Conservation (phyloP, 1,140 invertebrate species). For the Trichonephila clavata region DNA sequence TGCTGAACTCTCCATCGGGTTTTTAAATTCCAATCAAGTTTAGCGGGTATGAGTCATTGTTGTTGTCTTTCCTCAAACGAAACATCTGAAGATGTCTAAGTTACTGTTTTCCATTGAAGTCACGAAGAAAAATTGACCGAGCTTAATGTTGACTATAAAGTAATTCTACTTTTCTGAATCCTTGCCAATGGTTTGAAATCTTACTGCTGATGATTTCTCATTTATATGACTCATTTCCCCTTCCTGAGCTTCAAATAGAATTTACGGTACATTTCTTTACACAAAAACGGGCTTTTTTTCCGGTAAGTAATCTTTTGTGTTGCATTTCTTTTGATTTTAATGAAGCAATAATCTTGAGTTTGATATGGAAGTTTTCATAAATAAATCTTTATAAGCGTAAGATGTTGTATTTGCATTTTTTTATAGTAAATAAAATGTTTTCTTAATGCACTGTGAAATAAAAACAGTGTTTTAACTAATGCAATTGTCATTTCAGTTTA, state of each 20-base stretch:
- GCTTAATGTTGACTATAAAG: neutral
- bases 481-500: no score
- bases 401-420: no score
- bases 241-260: slow-evolving; percentile 41
- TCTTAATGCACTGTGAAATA: no score
- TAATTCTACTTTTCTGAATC: slow-evolving; percentile 15
- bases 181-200: slow-evolving; percentile 29
- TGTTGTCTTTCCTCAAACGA: slow-evolving; percentile 27
- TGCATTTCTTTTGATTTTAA: neutral
- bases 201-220: slow-evolving; percentile 18
- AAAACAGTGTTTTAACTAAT: no score
- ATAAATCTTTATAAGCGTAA: no score
- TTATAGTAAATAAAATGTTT: no score
- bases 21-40: slow-evolving; percentile 47
- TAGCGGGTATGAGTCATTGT: slow-evolving; percentile 48
- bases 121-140: neutral
- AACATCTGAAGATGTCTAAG: neutral
- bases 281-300: slow-evolving; percentile 9
- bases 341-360: no score
- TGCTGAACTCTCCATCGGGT: slow-evolving; percentile 2
- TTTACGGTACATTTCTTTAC: slow-evolving; percentile 11
- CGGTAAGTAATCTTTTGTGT: slow-evolving; percentile 11
- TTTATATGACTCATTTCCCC: slow-evolving; percentile 34
- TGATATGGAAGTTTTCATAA: no score
- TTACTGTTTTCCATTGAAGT: slow-evolving; percentile 6